phyloP scores from a whole-genome alignment of 2,797 vertebrate species.

The Tympanoctomys barrerae region DNA sequence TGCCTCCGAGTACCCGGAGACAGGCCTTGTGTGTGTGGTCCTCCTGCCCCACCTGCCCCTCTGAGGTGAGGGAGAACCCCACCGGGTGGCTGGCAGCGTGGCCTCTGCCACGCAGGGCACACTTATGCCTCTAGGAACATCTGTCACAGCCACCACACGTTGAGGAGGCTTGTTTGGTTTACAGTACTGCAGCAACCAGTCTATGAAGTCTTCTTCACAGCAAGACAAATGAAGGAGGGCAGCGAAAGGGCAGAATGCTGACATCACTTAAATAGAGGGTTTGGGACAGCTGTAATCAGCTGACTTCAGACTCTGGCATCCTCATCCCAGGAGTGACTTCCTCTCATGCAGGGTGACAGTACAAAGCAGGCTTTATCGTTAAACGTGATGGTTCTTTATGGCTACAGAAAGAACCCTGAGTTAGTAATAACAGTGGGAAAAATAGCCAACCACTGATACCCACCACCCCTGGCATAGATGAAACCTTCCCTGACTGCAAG shows the following conservation, averaged over 20 bases:
- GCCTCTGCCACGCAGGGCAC: fast-evolving
- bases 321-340: not conserved
- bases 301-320: not conserved
- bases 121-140: not conserved
- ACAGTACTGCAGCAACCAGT: not conserved
- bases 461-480: no score
- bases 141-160: not conserved
- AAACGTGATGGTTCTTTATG: not conserved
- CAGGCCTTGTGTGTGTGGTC: not conserved
- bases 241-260: not conserved
- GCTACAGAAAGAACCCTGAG: not conserved
- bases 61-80: not conserved
- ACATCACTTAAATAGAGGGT: not conserved
- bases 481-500: not conserved
- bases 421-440: not conserved
- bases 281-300: not conserved
- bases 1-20: fast-evolving
- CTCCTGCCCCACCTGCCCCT: not conserved
- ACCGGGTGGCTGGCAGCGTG: fast-evolving
- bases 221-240: not conserved
- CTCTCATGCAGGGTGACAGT: fast-evolving
- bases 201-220: not conserved
- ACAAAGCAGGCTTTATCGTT: not conserved
- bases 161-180: not conserved
- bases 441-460: not conserved